Evolutionary conservation across 1,140 invertebrate genomes (phyloP), one percentile per base, ranked within the genome.

Genomic region (Lanistes nyassanus): DNA sequence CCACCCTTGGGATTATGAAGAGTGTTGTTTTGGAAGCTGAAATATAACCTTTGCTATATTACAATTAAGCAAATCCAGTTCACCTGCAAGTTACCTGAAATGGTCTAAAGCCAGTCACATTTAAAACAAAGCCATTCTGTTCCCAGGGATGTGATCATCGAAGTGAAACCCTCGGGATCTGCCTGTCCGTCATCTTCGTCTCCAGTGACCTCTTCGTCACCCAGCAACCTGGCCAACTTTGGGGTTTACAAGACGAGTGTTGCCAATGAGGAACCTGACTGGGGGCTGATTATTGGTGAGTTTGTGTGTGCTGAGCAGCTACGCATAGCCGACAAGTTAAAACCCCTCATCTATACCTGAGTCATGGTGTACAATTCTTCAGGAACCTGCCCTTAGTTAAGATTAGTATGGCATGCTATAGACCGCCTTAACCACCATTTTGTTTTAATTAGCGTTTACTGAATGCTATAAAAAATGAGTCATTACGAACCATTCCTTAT

Each of bases 261-360:
- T 3, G 51, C 75, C 16, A 88, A 88, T 73, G 76, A 82, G 55
- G 87, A 79, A 29, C 87, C 87, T n/a, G 87, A 88, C 78, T 86
- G 85, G 84, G 83, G 79, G 36, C 80, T 88, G 51, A 87, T 88
- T 39, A 76, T 82, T 47, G 85, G 86, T 88, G 76, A 65, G 77
- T 71, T n/a, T 16, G 19, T 21, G n/a, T 36, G 53, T 13, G 5
- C 13, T 42, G 39, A 42, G 39, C 39, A 42, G 39, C 39, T 42
- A 6, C 13, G 39, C 39, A 42, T 13, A 42, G 39, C 39, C 13
- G 5, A 42, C 5, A 42, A 42, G 39, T 42, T 42, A 6, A 42
- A 42, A 42, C 39, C 5, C 39, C 5, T 42, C 13, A n/a, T n/a
- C n/a, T n/a, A n/a, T n/a, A n/a, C n/a, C n/a, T n/a, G n/a, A n/a